Evolutionary conservation across 2,113 vertebrate species (phyloP), one percentile per base, ranked within the genome.

Genomic region (Callospermophilus lateralis): DNA sequence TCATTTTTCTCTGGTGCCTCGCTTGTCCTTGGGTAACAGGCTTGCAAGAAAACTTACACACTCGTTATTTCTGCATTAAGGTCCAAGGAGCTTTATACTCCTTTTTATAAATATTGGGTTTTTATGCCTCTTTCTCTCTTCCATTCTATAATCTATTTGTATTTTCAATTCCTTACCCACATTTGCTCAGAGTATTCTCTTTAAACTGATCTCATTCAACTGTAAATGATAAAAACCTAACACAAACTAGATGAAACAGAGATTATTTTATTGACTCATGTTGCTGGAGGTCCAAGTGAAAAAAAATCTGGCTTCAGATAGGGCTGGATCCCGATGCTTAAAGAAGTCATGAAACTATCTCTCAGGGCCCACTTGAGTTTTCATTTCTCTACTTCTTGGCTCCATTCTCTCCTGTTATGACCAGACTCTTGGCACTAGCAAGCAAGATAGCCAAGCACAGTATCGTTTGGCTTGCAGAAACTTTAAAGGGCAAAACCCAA

Each of bases 21-120:
- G 15, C 58, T 84, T 92, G 94, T 92, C 95, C 90, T 95, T 97
- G 79, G 89, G 55, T 73, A 95, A 70, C 3, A 95, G 20, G 4
- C 65, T 91, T 83, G 19, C 16, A 24, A 53, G 61, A 67, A 32
- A 70, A 88, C 20, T 77, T 28, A 51, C 26, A 85, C 1, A 16
- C 10, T 67, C n/a, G 39, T 89, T 61, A 70, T 45, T 89, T 32
- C 7, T 76, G 8, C 24, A 32, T 53, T 84, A 53, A 72, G n/a
- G 28, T 80, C 58, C 78, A 63, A 58, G 42, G 80, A 48, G 8
- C 8, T 80, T 93, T 68, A 22, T 90, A 72, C 24, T 6, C 4
- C 45, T 88, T 65, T 15, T n/a, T 77, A 17, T 78, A 86, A 24
- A 0, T 9, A n/a, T 28, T 70, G 34, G 15, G 10, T 58, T 93